These are phyloP conservation scores for Melipona beecheii DNA, from an alignment of 2,888 invertebrate genomes.

Conservation along the genomic window DNA sequence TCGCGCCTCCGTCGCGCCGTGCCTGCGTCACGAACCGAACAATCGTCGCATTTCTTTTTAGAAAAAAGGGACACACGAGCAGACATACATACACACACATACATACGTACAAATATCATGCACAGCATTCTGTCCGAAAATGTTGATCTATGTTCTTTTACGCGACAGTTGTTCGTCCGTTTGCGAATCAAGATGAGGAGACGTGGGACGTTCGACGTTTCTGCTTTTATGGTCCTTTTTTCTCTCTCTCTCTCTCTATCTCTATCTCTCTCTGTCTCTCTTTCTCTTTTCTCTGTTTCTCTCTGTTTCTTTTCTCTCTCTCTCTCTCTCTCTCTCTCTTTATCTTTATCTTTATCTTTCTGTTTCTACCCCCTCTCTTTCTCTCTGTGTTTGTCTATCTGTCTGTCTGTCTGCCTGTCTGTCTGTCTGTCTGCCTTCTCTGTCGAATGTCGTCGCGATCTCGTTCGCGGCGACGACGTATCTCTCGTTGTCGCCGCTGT, in stretches of 20 bases:
- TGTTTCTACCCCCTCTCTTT: constrained; percentile 2
- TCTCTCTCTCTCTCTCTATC: constrained; percentile 41
- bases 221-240: constrained; percentile 49
- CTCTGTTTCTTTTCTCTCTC: background rate
- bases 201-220: constrained; percentile 75
- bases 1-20: background rate
- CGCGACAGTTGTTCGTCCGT: constrained; percentile 66
- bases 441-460: constrained; percentile 44
- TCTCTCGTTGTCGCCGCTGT: constrained; percentile 19
- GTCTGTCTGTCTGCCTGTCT: constrained; percentile 37
- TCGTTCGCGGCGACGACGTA: constrained; percentile 30
- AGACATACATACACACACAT: background rate
- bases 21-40: constrained; percentile 5
- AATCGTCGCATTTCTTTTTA: constrained; percentile 1
- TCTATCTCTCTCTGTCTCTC: constrained; percentile 26
- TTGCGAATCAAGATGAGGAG: constrained; percentile 63
- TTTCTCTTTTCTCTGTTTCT: background rate
- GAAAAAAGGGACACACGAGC: background rate
- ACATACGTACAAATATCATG: background rate
- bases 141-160: background rate
- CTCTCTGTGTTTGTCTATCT: constrained; percentile 7
- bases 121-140: constrained; percentile 13
- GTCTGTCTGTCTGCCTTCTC: constrained; percentile 28
- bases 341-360: constrained; percentile 34
- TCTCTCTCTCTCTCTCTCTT: background rate